Evolutionary conservation across 2,113 vertebrate species (phyloP), one percentile per base, ranked within the genome.

Genomic region (Serinus canaria): DNA sequence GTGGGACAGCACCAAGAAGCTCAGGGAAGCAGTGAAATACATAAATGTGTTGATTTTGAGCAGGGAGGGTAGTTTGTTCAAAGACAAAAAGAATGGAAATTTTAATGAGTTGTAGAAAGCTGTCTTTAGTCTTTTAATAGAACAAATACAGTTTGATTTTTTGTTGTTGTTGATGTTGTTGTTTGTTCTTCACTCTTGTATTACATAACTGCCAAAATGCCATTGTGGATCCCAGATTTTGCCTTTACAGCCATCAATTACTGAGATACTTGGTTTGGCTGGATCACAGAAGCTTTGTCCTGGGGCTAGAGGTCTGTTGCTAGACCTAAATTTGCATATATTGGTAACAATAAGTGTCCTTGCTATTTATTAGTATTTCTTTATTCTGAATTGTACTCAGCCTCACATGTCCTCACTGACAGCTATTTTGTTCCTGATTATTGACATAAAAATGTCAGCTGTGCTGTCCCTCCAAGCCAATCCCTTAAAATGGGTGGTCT

Each of bases 301-400:
- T 88, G 64, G 56, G 85, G 93, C 82, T 86, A 80, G 91, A 94
- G 87, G 67, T 92, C 91, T 97, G 85, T 91, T 90, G 70, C 72
- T 83, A 81, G 91, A 93, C 92, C 83, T 92, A 70, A 74, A 84
- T 93, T 93, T 74, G 83, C 79, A 78, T 88, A 63, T 77, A 39
- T 74, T 94, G 44, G 75, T 90, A 95, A 90, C 52, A 93, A 35
- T 86, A 74, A 87, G 47, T 59, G 73, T 90, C 87, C 82, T 95
- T 83, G 39, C 70, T 69, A 24, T 85, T 91, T 79, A 27, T 74
- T 78, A 58, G 58, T 69, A 25, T 87, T 92, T 82, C 66, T 92
- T 89, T 64, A 53, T 87, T 92, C 37, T 58, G 43, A 58, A n/a
- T 79, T 44, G 41, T 44, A 22, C 9, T 91, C 49, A 44, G 37